A percentile compares a stretch with the other conserved stretches of the same genome.
These are phyloP conservation scores for Trididemnum miniatum DNA, from an alignment of 23 tunicate genomes.

Conservation along the genomic window DNA sequence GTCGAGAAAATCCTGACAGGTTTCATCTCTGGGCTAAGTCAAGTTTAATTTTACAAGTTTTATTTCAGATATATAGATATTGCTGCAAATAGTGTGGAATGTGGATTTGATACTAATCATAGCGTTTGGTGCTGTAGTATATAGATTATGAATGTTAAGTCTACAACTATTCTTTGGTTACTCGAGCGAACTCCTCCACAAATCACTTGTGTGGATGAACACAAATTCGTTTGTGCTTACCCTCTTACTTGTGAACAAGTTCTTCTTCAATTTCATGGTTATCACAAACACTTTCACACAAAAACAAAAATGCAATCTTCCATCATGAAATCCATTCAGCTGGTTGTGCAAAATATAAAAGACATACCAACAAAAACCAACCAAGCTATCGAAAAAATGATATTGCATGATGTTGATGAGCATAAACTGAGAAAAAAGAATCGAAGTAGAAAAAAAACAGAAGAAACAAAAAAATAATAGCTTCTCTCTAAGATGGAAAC, in stretches of 20 bases:
- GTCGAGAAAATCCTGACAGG: no score
- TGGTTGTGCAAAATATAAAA: background rate
- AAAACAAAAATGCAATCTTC: background rate
- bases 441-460: conserved; percentile 4
- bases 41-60: no score
- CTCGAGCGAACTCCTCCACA: background rate
- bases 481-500: background rate
- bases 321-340: background rate
- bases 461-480: background rate
- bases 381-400: conserved; percentile 12
- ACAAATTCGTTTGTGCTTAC: background rate
- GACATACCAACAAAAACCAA: background rate
- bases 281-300: background rate
- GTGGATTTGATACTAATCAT: no score
- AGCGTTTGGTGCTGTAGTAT: no score
- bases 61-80: no score
- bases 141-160: conserved; percentile 1
- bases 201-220: background rate
- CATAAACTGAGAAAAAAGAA: conserved; percentile 1
- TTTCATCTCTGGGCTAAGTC: no score
- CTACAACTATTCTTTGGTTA: background rate
- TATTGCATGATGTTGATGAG: background rate
- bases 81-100: no score
- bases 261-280: conserved; percentile 16
- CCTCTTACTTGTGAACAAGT: background rate